These are phyloP conservation scores for Dasyurus viverrinus DNA, from an alignment of 2,113 vertebrate species.

Conservation along the genomic window DNA sequence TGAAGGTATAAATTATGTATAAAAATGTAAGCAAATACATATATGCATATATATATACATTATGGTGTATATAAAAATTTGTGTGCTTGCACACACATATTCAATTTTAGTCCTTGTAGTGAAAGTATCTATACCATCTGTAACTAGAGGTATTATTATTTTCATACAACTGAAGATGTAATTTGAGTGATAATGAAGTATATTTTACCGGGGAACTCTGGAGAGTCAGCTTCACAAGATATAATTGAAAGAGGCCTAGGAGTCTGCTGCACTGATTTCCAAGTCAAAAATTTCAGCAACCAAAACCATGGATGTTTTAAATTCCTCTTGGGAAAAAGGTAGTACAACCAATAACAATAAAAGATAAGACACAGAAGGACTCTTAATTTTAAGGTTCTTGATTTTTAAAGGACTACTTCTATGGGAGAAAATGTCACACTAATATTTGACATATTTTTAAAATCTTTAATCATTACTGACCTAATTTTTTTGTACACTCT, in stretches of 20 bases:
- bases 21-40: too few relatives aligned
- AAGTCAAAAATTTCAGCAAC: slow-evolving; percentile 70
- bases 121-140: neutral
- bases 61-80: too few relatives aligned
- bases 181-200: slow-evolving; percentile 78
- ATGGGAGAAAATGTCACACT: neutral
- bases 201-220: slow-evolving; percentile 75
- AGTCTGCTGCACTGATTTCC: slow-evolving; percentile 69
- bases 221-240: slow-evolving; percentile 61
- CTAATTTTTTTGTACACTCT: neutral
- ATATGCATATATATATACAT: too few relatives aligned
- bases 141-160: slow-evolving; percentile 61
- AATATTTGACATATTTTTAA: slow-evolving; percentile 4
- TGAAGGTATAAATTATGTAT: too few relatives aligned
- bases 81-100: too few relatives aligned
- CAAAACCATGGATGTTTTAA: slow-evolving; percentile 61
- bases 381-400: slow-evolving; percentile 54
- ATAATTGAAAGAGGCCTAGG: slow-evolving; percentile 73
- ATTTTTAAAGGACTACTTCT: slow-evolving; percentile 17
- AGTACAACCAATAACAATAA: slow-evolving; percentile 70
- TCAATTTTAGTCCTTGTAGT: too few relatives aligned
- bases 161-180: slow-evolving; percentile 65
- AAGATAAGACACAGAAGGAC: slow-evolving; percentile 33
- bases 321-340: slow-evolving; percentile 12
- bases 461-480: neutral